Evolutionary conservation across 2,888 invertebrate genomes (phyloP), one percentile per base, ranked within the genome.

Genomic region (Tubulanus polymorphus): DNA sequence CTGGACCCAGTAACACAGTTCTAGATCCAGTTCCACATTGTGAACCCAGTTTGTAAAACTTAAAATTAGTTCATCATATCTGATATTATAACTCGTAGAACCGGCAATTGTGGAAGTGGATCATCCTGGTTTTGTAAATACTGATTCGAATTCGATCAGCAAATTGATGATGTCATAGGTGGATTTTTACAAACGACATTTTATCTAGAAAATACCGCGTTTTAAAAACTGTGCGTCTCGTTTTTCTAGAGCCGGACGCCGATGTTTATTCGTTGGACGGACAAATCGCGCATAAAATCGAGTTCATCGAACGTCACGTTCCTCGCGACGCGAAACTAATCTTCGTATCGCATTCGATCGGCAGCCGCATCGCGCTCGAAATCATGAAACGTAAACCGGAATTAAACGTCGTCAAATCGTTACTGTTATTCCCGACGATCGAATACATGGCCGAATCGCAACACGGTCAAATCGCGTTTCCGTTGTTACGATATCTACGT

Each of bases 301-400:
- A 85, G 55, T 89, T 94, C 72, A 86, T 94, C 55, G 82, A 85
- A 64, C 84, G 86, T 64, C 86, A 85, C 72, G 82, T 93, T 61
- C 89, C 91, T 53, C 78, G 82, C 61, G 82, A 85, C 70, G 85
- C 87, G 15, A 64, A 61, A 26, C 62, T 95, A 37, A 88, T 91
- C 76, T 79, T 94, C 37, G 84, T 94, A 65, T 93, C 91, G 1
- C 94, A 95, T 82, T 94, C 94, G 0, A 90, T 94, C 70, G 95
- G 95, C 2, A 85, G 88, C 52, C 91, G 92, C 85, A 86, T 93
- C 70, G 84, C 87, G 60, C 73, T 92, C 55, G 87, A 92, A 72
- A 74, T 91, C 49, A 72, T 90, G 28, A 83, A 87, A 63, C 80
- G 67, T 23, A 64, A 79, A 26, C 59, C 65, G n/a, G 62, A 71